Evolutionary conservation across 2,797 vertebrate genomes (phyloP).

Genomic region (Acomys russatus): DNA sequence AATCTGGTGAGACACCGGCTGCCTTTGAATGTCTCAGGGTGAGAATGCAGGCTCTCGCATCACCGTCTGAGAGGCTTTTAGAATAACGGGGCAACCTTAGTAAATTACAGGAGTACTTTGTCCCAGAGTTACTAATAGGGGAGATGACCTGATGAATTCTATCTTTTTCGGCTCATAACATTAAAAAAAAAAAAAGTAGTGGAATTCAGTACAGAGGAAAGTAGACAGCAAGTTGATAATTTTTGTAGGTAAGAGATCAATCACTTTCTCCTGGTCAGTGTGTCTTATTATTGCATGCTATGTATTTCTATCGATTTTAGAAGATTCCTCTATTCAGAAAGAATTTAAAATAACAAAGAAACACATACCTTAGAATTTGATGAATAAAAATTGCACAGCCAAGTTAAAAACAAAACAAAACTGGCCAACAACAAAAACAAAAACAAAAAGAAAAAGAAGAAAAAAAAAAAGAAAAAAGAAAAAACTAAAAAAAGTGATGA

Average conservation of each 20-base stretch:
- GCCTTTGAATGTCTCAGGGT: slow-evolving; percentile 79
- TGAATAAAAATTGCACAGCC: background rate
- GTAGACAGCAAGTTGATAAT: background rate
- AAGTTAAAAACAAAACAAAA: background rate
- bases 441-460: background rate
- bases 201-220: background rate
- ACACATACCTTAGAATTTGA: background rate
- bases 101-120: background rate
- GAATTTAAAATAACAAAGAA: slow-evolving; percentile 45
- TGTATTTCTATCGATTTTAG: slow-evolving; percentile 21
- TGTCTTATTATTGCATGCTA: background rate
- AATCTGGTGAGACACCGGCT: slow-evolving; percentile 68
- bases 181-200: slow-evolving; percentile 29
- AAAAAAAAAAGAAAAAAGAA: background rate
- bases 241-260: background rate
- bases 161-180: background rate
- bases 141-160: background rate
- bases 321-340: background rate
- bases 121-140: slow-evolving; percentile 31
- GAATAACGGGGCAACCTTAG: slow-evolving; percentile 62
- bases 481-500: background rate
- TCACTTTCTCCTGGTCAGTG: background rate
- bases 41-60: slow-evolving; percentile 71
- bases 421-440: too few species aligned
- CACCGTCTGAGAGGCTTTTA: slow-evolving; percentile 84